These are phyloP conservation scores for Toxotes chatareus DNA, from an alignment of 2,113 vertebrate genomes.

Conservation along the genomic window DNA sequence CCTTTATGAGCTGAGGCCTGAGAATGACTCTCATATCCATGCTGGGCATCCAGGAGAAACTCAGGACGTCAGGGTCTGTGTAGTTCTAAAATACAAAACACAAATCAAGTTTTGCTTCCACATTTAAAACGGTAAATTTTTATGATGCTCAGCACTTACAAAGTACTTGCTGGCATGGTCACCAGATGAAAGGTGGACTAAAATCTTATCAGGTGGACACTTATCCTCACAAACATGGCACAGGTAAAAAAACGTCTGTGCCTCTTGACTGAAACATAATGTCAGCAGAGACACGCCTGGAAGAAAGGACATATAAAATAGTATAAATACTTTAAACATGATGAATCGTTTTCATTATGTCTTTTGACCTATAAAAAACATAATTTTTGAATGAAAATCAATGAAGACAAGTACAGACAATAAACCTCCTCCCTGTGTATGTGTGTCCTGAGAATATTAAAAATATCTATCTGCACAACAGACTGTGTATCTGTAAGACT, in stretches of 20 bases:
- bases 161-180: slow-evolving; percentile 61
- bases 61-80: slow-evolving; percentile 55
- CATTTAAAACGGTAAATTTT: neutral
- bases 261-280: slow-evolving; percentile 26
- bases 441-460: too few relatives aligned
- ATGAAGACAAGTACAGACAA: neutral
- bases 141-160: slow-evolving; percentile 40
- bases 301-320: slow-evolving; percentile 14
- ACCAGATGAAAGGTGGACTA: neutral
- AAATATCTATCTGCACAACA: too few relatives aligned
- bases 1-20: fast-evolving
- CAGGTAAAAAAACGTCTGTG: slow-evolving; percentile 16
- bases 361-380: neutral
- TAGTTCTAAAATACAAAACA: slow-evolving; percentile 45
- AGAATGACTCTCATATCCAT: fast-evolving
- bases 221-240: slow-evolving; percentile 72
- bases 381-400: neutral
- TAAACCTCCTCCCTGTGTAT: too few relatives aligned
- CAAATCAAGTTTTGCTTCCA: neutral
- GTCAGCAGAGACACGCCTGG: slow-evolving; percentile 69
- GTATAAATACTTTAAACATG: neutral
- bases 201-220: fast-evolving
- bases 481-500: too few relatives aligned
- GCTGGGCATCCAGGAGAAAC: slow-evolving; percentile 55
- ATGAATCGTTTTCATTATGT: too few relatives aligned